A percentile compares a stretch with the other conserved stretches of the same genome.
Evolutionary conservation across 2,113 vertebrate genomes (phyloP).

Genomic region (Lathamus discolor): DNA sequence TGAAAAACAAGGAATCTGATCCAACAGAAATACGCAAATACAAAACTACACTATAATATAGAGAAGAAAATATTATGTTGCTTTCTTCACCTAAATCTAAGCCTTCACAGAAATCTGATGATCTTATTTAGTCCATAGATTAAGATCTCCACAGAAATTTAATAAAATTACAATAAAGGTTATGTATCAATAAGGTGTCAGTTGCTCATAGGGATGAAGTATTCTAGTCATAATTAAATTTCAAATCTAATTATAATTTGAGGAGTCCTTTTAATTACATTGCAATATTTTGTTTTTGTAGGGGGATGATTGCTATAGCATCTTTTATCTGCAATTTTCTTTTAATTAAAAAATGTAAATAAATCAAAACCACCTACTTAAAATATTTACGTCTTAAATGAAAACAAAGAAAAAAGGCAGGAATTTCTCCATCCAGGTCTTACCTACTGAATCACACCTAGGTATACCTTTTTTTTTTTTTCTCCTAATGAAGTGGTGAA

Average conservation of each 20-base stretch:
- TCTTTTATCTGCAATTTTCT: conserved; percentile 80
- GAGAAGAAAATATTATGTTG: background rate
- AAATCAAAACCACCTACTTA: conserved; percentile 74
- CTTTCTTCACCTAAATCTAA: conserved; percentile 32
- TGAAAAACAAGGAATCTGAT: background rate
- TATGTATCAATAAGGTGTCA: conserved; percentile 74
- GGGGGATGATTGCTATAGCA: conserved; percentile 72
- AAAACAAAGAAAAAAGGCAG: conserved; percentile 53
- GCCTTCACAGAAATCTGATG: conserved; percentile 56
- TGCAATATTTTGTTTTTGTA: conserved; percentile 76
- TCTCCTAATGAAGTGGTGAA: background rate
- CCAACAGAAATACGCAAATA: background rate
- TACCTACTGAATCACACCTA: conserved; percentile 56
- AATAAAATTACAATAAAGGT: conserved; percentile 77
- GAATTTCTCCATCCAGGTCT: background rate
- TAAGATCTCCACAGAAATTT: conserved; percentile 71
- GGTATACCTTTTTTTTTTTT: background rate
- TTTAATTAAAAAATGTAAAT: conserved; percentile 85
- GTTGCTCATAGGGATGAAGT: conserved; percentile 69
- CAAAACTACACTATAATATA: background rate
- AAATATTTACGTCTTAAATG: conserved; percentile 71
- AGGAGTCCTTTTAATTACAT: conserved; percentile 79
- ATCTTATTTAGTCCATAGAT: conserved; percentile 71
- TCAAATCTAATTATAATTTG: conserved; percentile 80
- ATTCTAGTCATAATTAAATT: conserved; percentile 80